Base-by-base conservation (phyloP, 1,140 invertebrate species). In the Scaptomyza pallida region DNA sequence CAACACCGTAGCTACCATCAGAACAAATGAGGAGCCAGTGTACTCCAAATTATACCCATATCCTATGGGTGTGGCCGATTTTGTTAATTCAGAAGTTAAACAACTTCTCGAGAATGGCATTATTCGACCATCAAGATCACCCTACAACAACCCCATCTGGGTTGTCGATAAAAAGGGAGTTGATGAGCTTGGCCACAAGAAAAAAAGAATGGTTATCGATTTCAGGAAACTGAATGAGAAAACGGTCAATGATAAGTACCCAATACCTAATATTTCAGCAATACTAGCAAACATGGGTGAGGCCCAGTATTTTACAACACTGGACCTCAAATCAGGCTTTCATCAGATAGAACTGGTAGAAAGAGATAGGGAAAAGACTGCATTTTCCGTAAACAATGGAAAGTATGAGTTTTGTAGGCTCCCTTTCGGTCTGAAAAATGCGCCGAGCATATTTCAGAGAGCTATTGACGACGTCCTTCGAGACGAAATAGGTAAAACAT, bases 341-440 rank as follows among this genome's bases (percentile, higher is more conserved):
- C 47, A 30, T 13, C 47, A 50, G 15, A 50, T 50, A 16, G n/a
- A 50, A 16, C 15, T 50, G 47, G 47, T 26, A 16, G 47, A 50
- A 30, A 33, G 15, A 15, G 47, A 50, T 4, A 50, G 26, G 15
- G 47, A 33, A 50, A 50, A 50, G n/a, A 33, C 47, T 13, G 47
- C n/a, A 10, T 50, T 50, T 15, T 17, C 41, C 15, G 41, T 43
- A 17, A 43, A 43, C 15, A 43, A 43, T 9, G 41, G 41, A 6
- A 43, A 50, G 23, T 50, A 30, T 12, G 23, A 50, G 5, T 50
- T 33, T 13, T 50, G n/a, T 1, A 26, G 23, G 23, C 5, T 26
- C 15, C 47, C 23, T 1, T 50, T 50, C 23, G 47, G 23, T 6
- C 12, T 50, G 15, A 33, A 30, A 50, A 50, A 50, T n/a, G 47